phyloP scores from a whole-genome alignment of 2,797 vertebrate species.

The Linurgus olivaceus region DNA sequence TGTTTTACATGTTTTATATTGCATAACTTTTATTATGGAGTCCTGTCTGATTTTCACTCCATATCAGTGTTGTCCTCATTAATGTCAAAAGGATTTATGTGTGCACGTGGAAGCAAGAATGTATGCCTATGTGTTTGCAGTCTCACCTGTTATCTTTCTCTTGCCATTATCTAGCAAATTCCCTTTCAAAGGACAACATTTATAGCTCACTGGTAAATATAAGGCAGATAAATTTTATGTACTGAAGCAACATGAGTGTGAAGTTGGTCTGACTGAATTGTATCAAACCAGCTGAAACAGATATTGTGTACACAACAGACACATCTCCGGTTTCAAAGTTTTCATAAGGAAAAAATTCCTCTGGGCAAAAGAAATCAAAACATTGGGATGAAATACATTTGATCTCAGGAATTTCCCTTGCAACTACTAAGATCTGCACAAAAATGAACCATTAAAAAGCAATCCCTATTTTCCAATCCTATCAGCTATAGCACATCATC shows the following conservation, averaged over 20 bases:
- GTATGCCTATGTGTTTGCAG: background rate
- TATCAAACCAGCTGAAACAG: slow-evolving; percentile 41
- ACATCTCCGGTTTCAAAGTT: slow-evolving; percentile 7
- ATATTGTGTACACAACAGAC: slow-evolving; percentile 31
- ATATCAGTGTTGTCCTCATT: slow-evolving; percentile 11
- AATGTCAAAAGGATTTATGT: slow-evolving; percentile 43
- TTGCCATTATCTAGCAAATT: slow-evolving; percentile 37
- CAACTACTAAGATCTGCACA: slow-evolving; percentile 20
- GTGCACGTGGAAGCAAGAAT: background rate
- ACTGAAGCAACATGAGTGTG: slow-evolving; percentile 13
- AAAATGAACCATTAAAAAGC: slow-evolving; percentile 33
- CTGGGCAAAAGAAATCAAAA: slow-evolving; percentile 51
- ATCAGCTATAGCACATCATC: slow-evolving; percentile 17
- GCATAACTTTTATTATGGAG: background rate
- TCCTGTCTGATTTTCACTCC: background rate
- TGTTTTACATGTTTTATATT: background rate
- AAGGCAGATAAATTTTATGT: slow-evolving; percentile 61
- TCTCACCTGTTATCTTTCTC: slow-evolving; percentile 39
- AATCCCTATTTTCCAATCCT: slow-evolving; percentile 20
- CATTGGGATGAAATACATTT: background rate
- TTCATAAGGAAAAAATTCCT: slow-evolving; percentile 42
- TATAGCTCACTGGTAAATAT: slow-evolving; percentile 56
- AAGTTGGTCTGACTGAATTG: slow-evolving; percentile 11
- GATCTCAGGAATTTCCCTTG: slow-evolving; percentile 1
- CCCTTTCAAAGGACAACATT: slow-evolving; percentile 50